phyloP scores from a whole-genome alignment of 2,888 invertebrate species.

The Scaptomyza cyrtandrae region DNA sequence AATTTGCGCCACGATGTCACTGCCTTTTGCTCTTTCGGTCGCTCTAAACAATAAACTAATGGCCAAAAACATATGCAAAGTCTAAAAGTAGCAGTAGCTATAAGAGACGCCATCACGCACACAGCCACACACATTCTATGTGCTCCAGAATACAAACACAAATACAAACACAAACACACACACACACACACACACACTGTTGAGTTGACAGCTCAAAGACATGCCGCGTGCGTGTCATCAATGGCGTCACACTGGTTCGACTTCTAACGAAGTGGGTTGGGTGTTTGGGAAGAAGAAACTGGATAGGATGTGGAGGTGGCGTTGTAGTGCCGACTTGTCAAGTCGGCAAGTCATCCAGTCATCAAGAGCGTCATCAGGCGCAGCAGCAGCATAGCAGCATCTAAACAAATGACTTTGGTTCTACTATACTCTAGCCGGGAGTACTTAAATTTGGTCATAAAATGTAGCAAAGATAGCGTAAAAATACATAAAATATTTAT shows the following conservation, averaged over 20 bases:
- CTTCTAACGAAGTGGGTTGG: background rate
- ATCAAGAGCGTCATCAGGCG: constrained; percentile 51
- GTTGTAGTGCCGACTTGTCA: constrained; percentile 52
- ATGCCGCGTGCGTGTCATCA: constrained; percentile 62
- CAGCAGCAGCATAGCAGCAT: constrained; percentile 29
- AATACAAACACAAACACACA: constrained; percentile 19
- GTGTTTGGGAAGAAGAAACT: background rate
- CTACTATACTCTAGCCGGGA: constrained; percentile 13
- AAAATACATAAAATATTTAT: background rate
- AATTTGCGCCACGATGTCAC: constrained; percentile 77
- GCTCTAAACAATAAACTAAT: constrained; percentile 75
- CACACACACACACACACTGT: constrained; percentile 57
- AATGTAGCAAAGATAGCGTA: background rate
- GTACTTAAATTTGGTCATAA: constrained; percentile 2
- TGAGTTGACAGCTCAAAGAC: constrained; percentile 65
- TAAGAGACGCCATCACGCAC: background rate
- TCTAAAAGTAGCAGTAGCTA: constrained; percentile 4
- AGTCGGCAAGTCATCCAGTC: constrained; percentile 56
- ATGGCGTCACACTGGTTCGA: constrained; percentile 65
- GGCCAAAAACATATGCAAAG: constrained; percentile 77
- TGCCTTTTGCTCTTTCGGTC: constrained; percentile 42
- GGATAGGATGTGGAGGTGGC: background rate
- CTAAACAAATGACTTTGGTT: constrained; percentile 66
- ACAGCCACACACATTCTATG: background rate
- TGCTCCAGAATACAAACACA: background rate